Evolutionary conservation across 2,888 invertebrate species (phyloP).

Genomic region (Lysandra coridon): DNA sequence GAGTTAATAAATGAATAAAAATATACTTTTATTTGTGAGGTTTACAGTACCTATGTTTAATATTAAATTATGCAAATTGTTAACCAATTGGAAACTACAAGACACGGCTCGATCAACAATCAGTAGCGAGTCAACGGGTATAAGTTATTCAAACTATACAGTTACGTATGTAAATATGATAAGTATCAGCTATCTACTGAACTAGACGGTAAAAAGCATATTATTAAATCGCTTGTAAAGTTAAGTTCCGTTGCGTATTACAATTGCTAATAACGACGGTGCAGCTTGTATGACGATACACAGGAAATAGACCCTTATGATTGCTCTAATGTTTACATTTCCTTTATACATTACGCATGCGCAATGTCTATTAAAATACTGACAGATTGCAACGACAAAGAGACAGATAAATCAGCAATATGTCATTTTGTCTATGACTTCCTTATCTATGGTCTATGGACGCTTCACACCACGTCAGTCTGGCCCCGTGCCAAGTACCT

Average conservation of each 20-base stretch:
- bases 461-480: too few relatives aligned
- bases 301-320: background rate
- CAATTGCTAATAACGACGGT: slow-evolving; percentile 7
- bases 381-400: background rate
- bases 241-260: slow-evolving; percentile 13
- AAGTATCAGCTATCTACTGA: background rate
- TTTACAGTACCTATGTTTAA: background rate
- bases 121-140: background rate
- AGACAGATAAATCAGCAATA: background rate
- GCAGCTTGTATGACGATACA: background rate
- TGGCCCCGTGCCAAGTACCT: too few relatives aligned
- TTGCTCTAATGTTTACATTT: background rate
- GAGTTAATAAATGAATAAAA: background rate
- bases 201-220: background rate
- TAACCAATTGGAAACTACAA: background rate
- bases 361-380: background rate
- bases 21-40: background rate
- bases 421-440: background rate
- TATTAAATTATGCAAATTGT: background rate
- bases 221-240: slow-evolving; percentile 9
- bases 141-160: background rate
- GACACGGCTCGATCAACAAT: slow-evolving; percentile 1
- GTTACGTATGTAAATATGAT: slow-evolving; percentile 14
- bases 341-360: background rate
- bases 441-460: too few relatives aligned